Conservation (phyloP, 92 coral and sea anemone species). For the Actinernus sp. region DNA sequence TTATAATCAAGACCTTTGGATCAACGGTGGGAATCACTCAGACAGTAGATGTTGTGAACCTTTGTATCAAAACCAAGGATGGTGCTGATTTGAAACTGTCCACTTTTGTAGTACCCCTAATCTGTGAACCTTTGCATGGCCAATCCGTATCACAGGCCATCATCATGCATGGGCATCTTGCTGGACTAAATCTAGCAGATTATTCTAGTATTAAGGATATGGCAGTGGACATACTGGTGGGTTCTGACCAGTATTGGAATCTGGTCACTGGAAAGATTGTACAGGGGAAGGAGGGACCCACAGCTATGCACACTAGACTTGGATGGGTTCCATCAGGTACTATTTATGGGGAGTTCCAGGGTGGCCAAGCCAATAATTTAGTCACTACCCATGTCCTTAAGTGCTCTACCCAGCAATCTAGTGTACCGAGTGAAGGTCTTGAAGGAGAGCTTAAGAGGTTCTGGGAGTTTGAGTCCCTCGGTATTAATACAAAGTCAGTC, state of each 20-base stretch:
- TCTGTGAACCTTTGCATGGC: constrained; percentile 28
- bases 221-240: constrained; percentile 26
- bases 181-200: not conserved
- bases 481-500: constrained; percentile 36
- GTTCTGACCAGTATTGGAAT: constrained; percentile 31
- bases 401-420: constrained; percentile 18
- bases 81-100: constrained; percentile 1
- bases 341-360: constrained; percentile 1
- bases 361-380: constrained; percentile 11
- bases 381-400: constrained; percentile 48
- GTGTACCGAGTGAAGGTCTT: constrained; percentile 5
- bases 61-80: constrained; percentile 9
- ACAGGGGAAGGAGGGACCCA: constrained; percentile 30
- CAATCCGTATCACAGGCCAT: not conserved
- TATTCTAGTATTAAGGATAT: constrained; percentile 15
- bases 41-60: constrained; percentile 27
- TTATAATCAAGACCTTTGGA: constrained; percentile 56
- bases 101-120: constrained; percentile 26
- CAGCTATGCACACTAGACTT: constrained; percentile 37
- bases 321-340: constrained; percentile 70
- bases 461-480: constrained; percentile 63
- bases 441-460: constrained; percentile 20
- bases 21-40: constrained; percentile 26
- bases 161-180: not conserved
- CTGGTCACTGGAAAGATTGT: constrained; percentile 23